Evolutionary conservation across 2,888 invertebrate species (phyloP).

Genomic region (Gymnoscelis rufifasciata): DNA sequence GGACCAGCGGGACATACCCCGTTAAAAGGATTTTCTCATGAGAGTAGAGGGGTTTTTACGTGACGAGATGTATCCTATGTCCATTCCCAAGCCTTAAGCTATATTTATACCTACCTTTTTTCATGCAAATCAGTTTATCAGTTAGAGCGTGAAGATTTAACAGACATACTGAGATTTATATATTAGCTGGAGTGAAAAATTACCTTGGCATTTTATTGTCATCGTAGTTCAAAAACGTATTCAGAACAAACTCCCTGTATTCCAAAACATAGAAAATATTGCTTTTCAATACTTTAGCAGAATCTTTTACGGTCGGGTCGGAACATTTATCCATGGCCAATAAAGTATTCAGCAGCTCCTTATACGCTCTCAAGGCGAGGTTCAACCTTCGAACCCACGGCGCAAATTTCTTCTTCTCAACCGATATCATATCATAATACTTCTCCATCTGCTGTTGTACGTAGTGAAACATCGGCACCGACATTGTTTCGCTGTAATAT

Average conservation of each 20-base stretch:
- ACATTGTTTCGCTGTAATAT: conserved; percentile 91
- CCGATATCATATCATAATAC: conserved; percentile 88
- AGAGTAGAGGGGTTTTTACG: no score
- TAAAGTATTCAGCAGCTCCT: conserved; percentile 91
- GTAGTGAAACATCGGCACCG: conserved; percentile 94
- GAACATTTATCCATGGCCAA: conserved; percentile 87
- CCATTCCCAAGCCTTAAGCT: no score
- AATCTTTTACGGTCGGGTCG: conserved; percentile 85
- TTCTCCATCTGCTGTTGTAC: conserved; percentile 95
- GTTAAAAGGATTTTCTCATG: no score
- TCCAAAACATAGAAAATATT: conserved; percentile 96
- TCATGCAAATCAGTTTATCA: no score
- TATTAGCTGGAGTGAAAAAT: no score
- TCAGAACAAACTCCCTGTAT: conserved; percentile 93
- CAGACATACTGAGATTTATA: no score
- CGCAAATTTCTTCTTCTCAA: conserved; percentile 90
- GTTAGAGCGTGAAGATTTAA: no score
- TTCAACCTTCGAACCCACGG: conserved; percentile 93
- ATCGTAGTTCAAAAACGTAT: conserved; percentile 89
- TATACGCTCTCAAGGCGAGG: conserved; percentile 87
- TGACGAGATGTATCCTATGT: no score
- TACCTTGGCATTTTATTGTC: conserved; percentile 92
- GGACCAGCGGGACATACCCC: no score
- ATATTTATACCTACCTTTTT: no score
- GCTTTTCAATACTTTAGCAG: conserved; percentile 92